Conservation (phyloP, 2,797 vertebrate genomes). For the Alca torda region DNA sequence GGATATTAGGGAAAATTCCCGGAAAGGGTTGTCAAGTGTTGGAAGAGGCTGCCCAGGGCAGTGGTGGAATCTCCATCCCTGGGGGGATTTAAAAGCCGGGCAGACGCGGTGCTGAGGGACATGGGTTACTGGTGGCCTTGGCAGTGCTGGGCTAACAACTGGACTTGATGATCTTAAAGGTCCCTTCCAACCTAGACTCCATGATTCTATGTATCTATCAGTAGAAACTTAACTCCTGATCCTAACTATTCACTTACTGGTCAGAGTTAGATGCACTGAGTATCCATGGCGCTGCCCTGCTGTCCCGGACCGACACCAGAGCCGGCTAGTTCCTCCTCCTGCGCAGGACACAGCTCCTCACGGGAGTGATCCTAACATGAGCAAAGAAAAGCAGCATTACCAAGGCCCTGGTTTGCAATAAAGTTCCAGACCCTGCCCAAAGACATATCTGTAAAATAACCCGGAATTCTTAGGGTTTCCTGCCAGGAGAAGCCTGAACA, state of each 20-base stretch:
- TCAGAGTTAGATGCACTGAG: not conserved
- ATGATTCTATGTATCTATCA: too few species aligned
- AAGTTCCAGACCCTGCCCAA: not conserved
- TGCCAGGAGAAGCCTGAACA: too few species aligned
- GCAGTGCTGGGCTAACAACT: not conserved
- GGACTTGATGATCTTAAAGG: not conserved
- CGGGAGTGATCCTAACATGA: not conserved
- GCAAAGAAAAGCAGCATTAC: not conserved
- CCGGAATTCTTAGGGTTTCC: not conserved
- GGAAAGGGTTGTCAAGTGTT: not conserved
- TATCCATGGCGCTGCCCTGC: fast-evolving
- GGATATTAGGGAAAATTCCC: too few species aligned
- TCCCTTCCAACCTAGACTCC: not conserved
- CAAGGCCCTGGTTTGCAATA: not conserved
- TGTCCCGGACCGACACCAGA: not conserved
- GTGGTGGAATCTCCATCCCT: not conserved
- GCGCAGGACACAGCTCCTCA: not conserved
- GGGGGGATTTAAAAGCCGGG: not conserved
- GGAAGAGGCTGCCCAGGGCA: not conserved
- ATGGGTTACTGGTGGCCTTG: not conserved
- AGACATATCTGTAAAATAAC: not conserved
- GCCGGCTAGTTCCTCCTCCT: not conserved
- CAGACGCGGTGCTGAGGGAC: not conserved
- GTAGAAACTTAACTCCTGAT: not conserved
- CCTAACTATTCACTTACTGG: not conserved